A percentile compares a stretch with the other conserved stretches of the same genome.
phyloP scores from a whole-genome alignment of 2,797 vertebrate genomes.

The Linurgus olivaceus region DNA sequence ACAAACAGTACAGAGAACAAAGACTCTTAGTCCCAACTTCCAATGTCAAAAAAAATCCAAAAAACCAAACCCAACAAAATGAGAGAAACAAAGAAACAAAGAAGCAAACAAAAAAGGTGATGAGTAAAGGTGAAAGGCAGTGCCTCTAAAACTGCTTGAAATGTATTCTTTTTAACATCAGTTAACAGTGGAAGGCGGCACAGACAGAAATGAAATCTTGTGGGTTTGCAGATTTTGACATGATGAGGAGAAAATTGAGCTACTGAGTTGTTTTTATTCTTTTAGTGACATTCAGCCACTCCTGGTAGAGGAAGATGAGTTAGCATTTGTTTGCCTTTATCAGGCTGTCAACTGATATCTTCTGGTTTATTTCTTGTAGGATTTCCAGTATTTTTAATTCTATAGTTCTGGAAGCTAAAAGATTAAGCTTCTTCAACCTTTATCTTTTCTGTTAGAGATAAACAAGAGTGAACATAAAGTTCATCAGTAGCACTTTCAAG shows the following conservation, averaged over 20 bases:
- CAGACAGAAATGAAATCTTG: neutral
- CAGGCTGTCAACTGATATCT: neutral
- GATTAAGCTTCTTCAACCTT: neutral
- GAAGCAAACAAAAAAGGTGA: neutral
- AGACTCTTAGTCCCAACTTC: neutral
- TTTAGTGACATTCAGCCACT: neutral
- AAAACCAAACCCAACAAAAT: neutral
- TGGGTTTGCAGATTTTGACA: neutral
- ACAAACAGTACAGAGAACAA: neutral
- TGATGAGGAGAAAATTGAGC: neutral
- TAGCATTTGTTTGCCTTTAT: neutral
- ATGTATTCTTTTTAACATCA: neutral
- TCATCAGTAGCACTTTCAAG: neutral
- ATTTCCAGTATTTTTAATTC: neutral
- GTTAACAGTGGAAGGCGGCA: neutral
- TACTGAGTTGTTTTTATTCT: neutral
- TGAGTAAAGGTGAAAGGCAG: neutral
- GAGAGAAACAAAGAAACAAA: neutral
- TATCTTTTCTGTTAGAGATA: neutral
- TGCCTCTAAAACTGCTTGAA: neutral
- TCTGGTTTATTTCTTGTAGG: neutral
- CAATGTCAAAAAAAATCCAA: neutral
- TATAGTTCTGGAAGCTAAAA: neutral
- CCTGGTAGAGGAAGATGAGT: neutral
- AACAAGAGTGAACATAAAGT: neutral